Evolutionary conservation across 2,113 vertebrate genomes (phyloP).

Genomic region (Hystrix cristata): DNA sequence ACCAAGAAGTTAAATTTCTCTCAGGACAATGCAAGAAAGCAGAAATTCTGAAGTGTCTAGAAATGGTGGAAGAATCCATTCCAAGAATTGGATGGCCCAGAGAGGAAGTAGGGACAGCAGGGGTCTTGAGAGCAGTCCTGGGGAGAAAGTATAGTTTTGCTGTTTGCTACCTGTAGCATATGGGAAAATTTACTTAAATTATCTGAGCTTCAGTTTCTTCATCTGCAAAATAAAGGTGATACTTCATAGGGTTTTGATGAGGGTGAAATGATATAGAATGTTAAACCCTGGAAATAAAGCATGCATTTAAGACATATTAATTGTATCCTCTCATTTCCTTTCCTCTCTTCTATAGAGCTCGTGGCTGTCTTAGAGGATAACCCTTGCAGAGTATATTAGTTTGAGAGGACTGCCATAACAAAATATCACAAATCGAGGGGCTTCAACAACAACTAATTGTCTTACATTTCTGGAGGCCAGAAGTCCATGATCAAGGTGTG

Average conservation of each 20-base stretch:
- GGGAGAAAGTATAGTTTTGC: not conserved
- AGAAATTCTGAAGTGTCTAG: conserved; percentile 23
- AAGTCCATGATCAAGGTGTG: not conserved
- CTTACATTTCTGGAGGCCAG: not conserved
- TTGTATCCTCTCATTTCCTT: not conserved
- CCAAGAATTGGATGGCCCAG: not conserved
- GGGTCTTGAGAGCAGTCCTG: not conserved
- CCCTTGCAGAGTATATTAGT: not conserved
- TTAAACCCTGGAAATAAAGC: not conserved
- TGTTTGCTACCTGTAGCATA: not conserved
- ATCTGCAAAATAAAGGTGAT: not conserved
- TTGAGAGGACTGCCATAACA: not conserved
- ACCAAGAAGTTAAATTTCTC: conserved; percentile 2
- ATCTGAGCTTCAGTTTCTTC: not conserved
- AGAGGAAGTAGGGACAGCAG: not conserved
- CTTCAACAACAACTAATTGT: not conserved
- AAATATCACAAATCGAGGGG: not conserved
- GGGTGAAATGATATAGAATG: not conserved
- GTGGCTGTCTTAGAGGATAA: not conserved
- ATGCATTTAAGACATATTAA: not conserved
- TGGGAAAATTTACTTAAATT: not conserved
- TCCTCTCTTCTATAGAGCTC: not conserved
- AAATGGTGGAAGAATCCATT: not conserved
- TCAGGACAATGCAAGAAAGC: not conserved
- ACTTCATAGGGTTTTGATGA: not conserved